phyloP scores from a whole-genome alignment of 1,140 invertebrate species.

The Cheumatopsyche charites region DNA sequence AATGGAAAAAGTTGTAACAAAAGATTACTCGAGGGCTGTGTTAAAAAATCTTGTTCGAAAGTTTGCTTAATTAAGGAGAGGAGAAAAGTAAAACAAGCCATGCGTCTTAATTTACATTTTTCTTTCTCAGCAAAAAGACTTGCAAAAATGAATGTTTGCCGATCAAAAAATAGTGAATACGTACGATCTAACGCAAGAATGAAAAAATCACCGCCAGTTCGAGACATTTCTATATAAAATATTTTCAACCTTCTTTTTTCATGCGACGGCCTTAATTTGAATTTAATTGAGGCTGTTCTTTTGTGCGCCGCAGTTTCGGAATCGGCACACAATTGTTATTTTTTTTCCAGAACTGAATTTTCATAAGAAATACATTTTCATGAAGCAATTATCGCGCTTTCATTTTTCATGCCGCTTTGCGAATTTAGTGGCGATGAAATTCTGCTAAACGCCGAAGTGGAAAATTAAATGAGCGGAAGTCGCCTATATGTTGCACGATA shows the following conservation, averaged over 20 bases:
- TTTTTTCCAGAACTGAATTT: slow-evolving; percentile 1
- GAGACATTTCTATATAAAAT: slow-evolving; percentile 6
- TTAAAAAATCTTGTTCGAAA: slow-evolving; percentile 24
- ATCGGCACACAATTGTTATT: slow-evolving; percentile 6
- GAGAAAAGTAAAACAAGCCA: slow-evolving; percentile 31
- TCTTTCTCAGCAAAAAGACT: slow-evolving; percentile 13
- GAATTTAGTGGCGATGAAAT: not conserved
- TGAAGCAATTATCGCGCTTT: not conserved
- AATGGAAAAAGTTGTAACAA: slow-evolving; percentile 29
- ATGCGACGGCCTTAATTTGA: slow-evolving; percentile 30
- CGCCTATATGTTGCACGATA: too few species aligned
- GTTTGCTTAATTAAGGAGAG: slow-evolving; percentile 37
- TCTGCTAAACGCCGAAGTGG: not conserved
- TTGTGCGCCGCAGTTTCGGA: slow-evolving; percentile 12
- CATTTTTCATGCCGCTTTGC: not conserved
- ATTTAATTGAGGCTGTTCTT: slow-evolving; percentile 32
- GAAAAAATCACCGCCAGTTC: not conserved
- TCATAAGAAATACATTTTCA: slow-evolving; percentile 1
- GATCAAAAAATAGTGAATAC: too few species aligned
- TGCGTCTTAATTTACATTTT: slow-evolving; percentile 37
- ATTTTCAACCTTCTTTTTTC: not conserved
- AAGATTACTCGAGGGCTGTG: slow-evolving; percentile 30
- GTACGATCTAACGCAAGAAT: too few species aligned
- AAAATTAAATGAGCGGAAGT: too few species aligned
- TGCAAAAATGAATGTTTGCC: slow-evolving; percentile 37